Evolutionary conservation across 2,888 invertebrate species (phyloP).

Genomic region (Xanthostigma xanthostigma): DNA sequence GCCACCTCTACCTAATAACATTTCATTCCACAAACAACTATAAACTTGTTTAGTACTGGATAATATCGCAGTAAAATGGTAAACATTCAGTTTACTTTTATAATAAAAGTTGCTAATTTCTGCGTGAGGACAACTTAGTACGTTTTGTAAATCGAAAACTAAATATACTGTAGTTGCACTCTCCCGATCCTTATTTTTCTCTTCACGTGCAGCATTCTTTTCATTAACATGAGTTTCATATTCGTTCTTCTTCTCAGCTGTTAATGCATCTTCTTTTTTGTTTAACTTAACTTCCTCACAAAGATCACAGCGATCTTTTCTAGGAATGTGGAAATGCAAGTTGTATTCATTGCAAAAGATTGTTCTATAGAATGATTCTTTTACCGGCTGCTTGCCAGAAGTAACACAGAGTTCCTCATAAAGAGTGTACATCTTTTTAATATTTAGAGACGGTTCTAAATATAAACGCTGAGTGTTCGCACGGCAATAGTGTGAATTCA

Average conservation of each 20-base stretch:
- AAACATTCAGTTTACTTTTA: slow-evolving; percentile 13
- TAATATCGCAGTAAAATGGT: slow-evolving; percentile 16
- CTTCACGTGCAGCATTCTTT: too few species aligned
- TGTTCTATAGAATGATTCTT: slow-evolving; percentile 3
- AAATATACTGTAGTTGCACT: too few species aligned
- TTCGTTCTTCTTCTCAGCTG: too few species aligned
- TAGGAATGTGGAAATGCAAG: too few species aligned
- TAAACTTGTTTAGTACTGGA: slow-evolving; percentile 17
- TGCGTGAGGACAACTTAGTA: slow-evolving; percentile 14
- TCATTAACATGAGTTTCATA: too few species aligned
- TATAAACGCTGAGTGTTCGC: slow-evolving; percentile 4
- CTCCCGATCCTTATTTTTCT: too few species aligned
- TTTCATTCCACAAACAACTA: slow-evolving; percentile 16
- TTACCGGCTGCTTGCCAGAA: slow-evolving; percentile 6
- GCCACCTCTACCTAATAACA: slow-evolving; percentile 14
- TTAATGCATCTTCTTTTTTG: too few species aligned
- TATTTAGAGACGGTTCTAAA: slow-evolving; percentile 3
- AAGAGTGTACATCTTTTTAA: too few species aligned
- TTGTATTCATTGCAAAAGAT: slow-evolving; percentile 7
- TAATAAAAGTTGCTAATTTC: slow-evolving; percentile 13
- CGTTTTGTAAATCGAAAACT: slow-evolving; percentile 15
- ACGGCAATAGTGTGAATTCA: slow-evolving; percentile 9
- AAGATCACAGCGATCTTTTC: too few species aligned
- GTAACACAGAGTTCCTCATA: too few species aligned
- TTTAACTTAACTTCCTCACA: too few species aligned